A percentile compares a stretch with the other conserved stretches of the same genome.
Evolutionary conservation across 2,797 vertebrate genomes (phyloP).

Genomic region (Tokudaia muenninki): DNA sequence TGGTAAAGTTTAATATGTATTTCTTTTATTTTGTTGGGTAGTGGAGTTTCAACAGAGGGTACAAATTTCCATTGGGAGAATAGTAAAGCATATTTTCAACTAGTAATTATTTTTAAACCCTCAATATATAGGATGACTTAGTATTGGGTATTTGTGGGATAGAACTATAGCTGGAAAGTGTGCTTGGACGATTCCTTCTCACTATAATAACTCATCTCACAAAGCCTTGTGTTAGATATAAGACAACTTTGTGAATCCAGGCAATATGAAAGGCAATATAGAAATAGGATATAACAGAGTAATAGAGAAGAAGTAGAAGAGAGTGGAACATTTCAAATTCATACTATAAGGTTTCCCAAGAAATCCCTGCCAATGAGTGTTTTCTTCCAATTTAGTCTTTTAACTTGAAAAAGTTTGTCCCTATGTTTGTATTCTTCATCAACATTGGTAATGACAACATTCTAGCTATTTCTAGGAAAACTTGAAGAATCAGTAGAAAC

Average conservation of each 20-base stretch:
- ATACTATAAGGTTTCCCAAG: neutral
- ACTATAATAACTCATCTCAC: neutral
- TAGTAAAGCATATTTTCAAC: neutral
- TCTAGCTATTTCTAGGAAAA: neutral
- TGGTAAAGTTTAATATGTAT: neutral
- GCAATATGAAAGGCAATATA: constrained; percentile 1
- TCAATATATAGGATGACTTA: neutral
- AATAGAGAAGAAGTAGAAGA: neutral
- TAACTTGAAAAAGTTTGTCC: neutral
- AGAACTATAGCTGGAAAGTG: neutral
- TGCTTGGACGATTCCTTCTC: neutral
- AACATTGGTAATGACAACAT: neutral
- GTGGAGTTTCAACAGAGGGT: neutral
- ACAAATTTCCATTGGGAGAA: neutral
- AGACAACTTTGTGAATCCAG: neutral
- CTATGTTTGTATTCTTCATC: neutral
- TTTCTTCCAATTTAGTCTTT: neutral
- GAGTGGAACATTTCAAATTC: neutral
- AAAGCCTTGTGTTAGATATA: neutral
- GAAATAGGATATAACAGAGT: neutral
- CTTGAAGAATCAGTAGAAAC: neutral
- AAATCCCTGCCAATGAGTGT: neutral
- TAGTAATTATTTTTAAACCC: neutral
- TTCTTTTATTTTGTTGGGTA: neutral
- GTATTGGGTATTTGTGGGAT: neutral